Base-by-base conservation (phyloP, 2,113 vertebrate species). In the Protomyctophum bolini region DNA sequence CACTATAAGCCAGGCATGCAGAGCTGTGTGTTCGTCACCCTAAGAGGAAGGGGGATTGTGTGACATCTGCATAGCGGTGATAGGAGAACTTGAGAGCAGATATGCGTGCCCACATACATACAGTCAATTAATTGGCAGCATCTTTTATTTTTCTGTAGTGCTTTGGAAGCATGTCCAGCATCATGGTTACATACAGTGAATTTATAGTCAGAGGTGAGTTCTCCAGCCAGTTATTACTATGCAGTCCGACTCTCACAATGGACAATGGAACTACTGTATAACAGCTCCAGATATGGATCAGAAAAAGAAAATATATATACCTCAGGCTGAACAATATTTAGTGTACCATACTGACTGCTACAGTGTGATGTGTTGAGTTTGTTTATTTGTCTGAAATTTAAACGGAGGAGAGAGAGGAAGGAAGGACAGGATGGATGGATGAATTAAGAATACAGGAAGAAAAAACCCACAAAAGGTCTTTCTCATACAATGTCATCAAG, bases 131-230 rank as follows among this genome's bases (percentile, higher is more conserved):
- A 2, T 3, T 65, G 15, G n/a, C 33, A 80, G 77, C 79, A 80
- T 83, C 83, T 83, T 77, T 10, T 68, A 63, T 68, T 64, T 57
- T 61, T 61, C 57, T 33, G 28, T 59, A 5, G 45, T 51, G 60
- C 29, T 0, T 14, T 54, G 28, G 51, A 56, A 60, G 41, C 48
- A 10, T n/a, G 54, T 50, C 54, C 5, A 6, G 2, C 8, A 12
- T 12, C 50, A 41, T 12, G 8, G 11, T 55, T 55, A 3, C 12
- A 10, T 8, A 8, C 49, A 12, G 10, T 55, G 2, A 4, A 51
- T 4, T 55, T 55, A 7, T 4, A 2, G n/a, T 55, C 54, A 55
- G 6, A 6, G 33, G 33, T 3, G 33, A 55, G 55, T 7, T 3
- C 3, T 15, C 6, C 2, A 51, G 6, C 8, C 6, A 45, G 7